Evolutionary conservation across 2,888 invertebrate genomes (phyloP).

Genomic region (Cylindroiulus punctatus): DNA sequence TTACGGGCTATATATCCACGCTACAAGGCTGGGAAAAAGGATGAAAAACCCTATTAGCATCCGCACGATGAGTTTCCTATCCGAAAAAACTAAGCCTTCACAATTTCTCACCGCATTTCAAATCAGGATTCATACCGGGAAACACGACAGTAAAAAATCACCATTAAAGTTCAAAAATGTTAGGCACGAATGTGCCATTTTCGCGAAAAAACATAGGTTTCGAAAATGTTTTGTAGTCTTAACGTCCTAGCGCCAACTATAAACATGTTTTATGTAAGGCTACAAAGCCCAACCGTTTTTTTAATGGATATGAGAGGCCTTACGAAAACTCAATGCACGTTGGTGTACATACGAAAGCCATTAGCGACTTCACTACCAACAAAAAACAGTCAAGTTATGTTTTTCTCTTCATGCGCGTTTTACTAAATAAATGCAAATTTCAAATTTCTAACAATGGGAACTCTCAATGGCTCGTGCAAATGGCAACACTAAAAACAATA

Average conservation of each 20-base stretch:
- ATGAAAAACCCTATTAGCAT: slow-evolving; percentile 39
- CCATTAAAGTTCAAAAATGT: slow-evolving; percentile 36
- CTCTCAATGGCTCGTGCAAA: neutral
- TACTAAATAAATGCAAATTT: neutral
- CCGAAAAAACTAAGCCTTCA: neutral
- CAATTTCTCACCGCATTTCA: neutral
- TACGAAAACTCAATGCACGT: neutral
- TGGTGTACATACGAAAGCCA: slow-evolving; percentile 1
- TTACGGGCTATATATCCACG: neutral
- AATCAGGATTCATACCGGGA: neutral
- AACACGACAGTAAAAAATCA: neutral
- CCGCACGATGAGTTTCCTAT: neutral
- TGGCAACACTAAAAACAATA: neutral
- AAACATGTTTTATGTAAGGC: neutral
- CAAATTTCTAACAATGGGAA: neutral
- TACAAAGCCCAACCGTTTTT: neutral
- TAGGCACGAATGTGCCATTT: neutral
- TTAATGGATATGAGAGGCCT: neutral
- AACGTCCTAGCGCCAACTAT: neutral
- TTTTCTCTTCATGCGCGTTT: neutral
- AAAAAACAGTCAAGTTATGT: neutral
- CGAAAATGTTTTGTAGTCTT: neutral
- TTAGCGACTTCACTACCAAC: neutral
- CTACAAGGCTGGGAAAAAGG: neutral
- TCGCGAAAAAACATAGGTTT: neutral